phyloP scores from a whole-genome alignment of 1,140 invertebrate genomes.

The Periplaneta americana region DNA sequence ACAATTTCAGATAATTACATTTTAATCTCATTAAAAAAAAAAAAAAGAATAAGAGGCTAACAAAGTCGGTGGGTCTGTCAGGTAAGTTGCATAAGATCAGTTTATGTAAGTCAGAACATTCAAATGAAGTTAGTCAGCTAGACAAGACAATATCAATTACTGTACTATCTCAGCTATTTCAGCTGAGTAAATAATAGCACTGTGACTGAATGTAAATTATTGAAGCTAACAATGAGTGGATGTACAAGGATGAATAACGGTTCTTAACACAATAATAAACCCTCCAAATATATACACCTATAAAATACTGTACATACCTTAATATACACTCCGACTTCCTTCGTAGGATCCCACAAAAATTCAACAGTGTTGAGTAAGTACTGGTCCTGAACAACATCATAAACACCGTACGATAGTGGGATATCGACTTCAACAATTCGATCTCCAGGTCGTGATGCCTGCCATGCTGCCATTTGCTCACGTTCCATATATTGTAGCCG shows the following conservation, averaged over 20 bases:
- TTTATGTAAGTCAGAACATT: too few relatives aligned
- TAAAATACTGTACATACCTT: conserved; percentile 53
- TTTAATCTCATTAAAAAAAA: too few relatives aligned
- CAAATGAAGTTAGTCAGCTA: too few relatives aligned
- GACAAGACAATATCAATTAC: too few relatives aligned
- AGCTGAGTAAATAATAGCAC: conserved; percentile 5
- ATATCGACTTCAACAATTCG: conserved; percentile 90
- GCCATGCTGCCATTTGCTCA: conserved; percentile 90
- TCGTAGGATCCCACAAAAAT: conserved; percentile 93
- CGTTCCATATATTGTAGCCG: conserved; percentile 92
- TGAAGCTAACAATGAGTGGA: too few relatives aligned
- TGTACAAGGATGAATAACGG: too few relatives aligned
- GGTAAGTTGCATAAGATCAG: too few relatives aligned
- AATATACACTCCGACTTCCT: conserved; percentile 90
- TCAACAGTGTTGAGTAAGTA: conserved; percentile 75
- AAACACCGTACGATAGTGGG: conserved; percentile 87
- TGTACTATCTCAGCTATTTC: too few relatives aligned
- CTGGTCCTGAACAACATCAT: conserved; percentile 71
- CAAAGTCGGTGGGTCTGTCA: too few relatives aligned
- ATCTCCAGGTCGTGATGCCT: conserved; percentile 79
- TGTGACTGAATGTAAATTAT: not conserved
- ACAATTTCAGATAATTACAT: too few relatives aligned
- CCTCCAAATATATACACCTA: not conserved
- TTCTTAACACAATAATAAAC: too few relatives aligned
- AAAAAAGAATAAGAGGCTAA: too few relatives aligned